These are phyloP conservation scores for Orchesellides sinensis DNA, from an alignment of 2,888 invertebrate species.

Conservation along the genomic window DNA sequence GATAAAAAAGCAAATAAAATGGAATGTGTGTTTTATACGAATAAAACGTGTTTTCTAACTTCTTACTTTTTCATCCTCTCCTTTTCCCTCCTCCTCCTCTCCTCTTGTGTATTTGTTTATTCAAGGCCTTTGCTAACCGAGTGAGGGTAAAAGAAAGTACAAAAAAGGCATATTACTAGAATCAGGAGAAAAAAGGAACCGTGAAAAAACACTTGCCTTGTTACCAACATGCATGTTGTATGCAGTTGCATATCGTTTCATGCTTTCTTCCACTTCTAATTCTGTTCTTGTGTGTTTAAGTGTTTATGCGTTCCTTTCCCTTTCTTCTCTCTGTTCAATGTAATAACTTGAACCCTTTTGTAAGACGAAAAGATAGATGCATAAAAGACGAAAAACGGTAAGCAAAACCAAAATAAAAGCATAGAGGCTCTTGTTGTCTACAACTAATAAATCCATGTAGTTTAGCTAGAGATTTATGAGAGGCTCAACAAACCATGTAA, in stretches of 20 bases:
- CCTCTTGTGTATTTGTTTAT: not conserved
- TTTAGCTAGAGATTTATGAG: slow-evolving; percentile 10
- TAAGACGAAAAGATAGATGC: not conserved
- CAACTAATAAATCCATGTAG: slow-evolving; percentile 14
- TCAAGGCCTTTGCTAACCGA: no score
- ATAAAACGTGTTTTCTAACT: slow-evolving; percentile 18
- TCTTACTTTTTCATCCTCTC: not conserved
- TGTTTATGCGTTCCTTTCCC: not conserved
- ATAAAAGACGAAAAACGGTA: not conserved
- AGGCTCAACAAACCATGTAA: not conserved
- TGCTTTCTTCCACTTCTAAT: not conserved
- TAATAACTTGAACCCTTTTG: not conserved
- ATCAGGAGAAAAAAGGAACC: not conserved
- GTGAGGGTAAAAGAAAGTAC: no score
- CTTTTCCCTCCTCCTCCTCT: not conserved
- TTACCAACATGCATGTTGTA: no score
- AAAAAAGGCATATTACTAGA: not conserved
- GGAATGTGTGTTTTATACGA: slow-evolving; percentile 26
- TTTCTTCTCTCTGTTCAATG: not conserved
- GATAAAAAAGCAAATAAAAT: slow-evolving; percentile 29
- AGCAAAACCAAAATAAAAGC: not conserved
- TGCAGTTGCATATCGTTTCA: not conserved
- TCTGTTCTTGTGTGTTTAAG: not conserved
- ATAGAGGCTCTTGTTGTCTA: slow-evolving; percentile 6
- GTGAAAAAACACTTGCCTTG: not conserved